Evolutionary conservation across 1,140 invertebrate genomes (phyloP), one percentile per base, ranked within the genome.

Genomic region (Metopolophium dirhodum): DNA sequence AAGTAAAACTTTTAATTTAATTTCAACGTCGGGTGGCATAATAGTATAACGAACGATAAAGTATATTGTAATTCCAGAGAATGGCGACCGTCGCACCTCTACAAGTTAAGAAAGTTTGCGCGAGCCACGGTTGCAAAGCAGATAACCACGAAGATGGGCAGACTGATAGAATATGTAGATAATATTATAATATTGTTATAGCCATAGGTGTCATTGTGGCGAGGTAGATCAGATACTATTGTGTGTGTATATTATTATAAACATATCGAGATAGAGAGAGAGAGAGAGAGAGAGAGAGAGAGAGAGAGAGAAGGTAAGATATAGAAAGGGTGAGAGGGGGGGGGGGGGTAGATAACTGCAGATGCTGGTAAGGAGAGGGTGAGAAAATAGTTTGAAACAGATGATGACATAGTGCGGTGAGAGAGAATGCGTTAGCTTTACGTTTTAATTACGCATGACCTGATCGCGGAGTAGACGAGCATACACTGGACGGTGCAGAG

Each of bases 31-130:
- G 22, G 41, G 45, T 1, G 89, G 61, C 11, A n/a, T 68, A n/a
- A 68, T n/a, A 77, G 22, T 35, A 77, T 45, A 68, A 86, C 22
- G 41, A 77, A 77, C 26, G 57, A 90, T 90, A 61, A 61, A 45
- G 35, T 68, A 90, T 90, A 90, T 90, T n/a, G 61, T 77, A 77
- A 68, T 90, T 90, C 14, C 26, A 30, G 54, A 90, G 30, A 37
- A 90, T 4, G 7, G 49, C 37, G 35, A 1, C 30, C 30, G 11
- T 26, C 20, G 26, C 37, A 54, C 26, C 23, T 57, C n/a, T 57
- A 90, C 26, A 61, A 90, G 45, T 90, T 90, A 90, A 90, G 35
- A 90, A 90, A 90, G 89, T 90, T 90, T 57, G 20, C 47, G 30
- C 6, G 61, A 77, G 30, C 14, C 14, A 77, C 30, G 30, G 61